Conservation (phyloP, 2,113 vertebrate genomes). For the Myotis lucifugus region DNA sequence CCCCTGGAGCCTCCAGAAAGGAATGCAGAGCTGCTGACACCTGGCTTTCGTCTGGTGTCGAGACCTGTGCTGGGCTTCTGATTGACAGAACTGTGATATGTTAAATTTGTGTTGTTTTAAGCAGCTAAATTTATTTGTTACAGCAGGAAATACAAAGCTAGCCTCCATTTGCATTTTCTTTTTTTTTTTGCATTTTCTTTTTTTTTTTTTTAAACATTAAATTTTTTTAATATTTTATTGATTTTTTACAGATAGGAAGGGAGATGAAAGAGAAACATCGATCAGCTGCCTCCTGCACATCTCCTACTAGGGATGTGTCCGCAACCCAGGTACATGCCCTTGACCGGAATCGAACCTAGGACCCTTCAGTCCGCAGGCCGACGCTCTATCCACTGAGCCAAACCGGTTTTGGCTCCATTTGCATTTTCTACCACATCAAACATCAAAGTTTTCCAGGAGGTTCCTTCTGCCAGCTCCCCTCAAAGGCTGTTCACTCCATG, state of each 20-base stretch:
- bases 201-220: too few species aligned
- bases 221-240: too few species aligned
- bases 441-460: constrained; percentile 5
- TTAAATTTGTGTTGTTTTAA: not conserved
- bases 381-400: too few species aligned
- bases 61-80: not conserved
- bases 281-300: too few species aligned
- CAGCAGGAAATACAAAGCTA: not conserved
- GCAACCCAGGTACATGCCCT: too few species aligned
- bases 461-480: not conserved
- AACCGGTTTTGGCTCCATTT: too few species aligned
- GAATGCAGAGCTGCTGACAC: not conserved
- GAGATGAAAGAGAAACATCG: too few species aligned
- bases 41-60: not conserved
- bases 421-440: not conserved
- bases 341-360: too few species aligned
- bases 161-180: not conserved
- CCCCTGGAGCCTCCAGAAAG: constrained; percentile 1
- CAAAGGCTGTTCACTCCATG: not conserved
- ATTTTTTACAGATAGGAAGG: too few species aligned
- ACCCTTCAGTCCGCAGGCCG: too few species aligned
- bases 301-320: too few species aligned
- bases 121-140: not conserved
- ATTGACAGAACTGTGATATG: not conserved
- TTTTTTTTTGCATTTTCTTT: too few species aligned